Evolutionary conservation across 53 echinoderm and acorn worm genomes (phyloP).

Genomic region (Antedon mediterranea): DNA sequence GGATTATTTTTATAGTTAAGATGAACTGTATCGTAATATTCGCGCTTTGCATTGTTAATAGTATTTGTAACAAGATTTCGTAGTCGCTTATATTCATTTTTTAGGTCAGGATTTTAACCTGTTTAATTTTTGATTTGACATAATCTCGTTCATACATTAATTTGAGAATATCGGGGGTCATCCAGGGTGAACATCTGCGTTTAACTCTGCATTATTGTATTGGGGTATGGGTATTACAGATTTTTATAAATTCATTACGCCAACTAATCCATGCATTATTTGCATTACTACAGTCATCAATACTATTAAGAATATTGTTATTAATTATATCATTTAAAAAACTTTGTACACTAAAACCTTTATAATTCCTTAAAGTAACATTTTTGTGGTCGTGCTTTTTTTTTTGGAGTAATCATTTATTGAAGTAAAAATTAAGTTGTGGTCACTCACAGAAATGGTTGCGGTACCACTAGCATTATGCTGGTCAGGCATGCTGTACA

Average conservation of each 20-base stretch:
- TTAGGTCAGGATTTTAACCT: too few relatives aligned
- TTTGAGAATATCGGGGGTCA: not conserved
- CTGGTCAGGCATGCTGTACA: not conserved
- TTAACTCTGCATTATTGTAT: not conserved
- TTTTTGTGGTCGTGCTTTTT: not conserved
- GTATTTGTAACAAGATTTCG: too few relatives aligned
- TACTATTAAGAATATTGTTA: not conserved
- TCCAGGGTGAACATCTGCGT: not conserved
- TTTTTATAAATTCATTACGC: not conserved
- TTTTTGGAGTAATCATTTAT: not conserved
- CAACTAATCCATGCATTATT: not conserved
- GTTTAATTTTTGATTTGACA: too few relatives aligned
- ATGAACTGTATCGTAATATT: too few relatives aligned
- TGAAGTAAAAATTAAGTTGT: not conserved
- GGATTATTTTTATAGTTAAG: not conserved
- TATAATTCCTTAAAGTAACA: not conserved
- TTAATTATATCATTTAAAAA: not conserved
- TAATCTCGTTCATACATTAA: not conserved
- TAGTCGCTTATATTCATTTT: too few relatives aligned
- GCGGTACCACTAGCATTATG: not conserved
- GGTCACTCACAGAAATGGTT: not conserved
- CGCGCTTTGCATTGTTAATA: too few relatives aligned
- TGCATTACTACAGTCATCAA: not conserved
- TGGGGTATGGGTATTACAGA: not conserved
- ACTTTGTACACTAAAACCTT: not conserved